These are phyloP conservation scores for Bruchidius siliquastri DNA, from an alignment of 2,888 invertebrate species.

Conservation along the genomic window DNA sequence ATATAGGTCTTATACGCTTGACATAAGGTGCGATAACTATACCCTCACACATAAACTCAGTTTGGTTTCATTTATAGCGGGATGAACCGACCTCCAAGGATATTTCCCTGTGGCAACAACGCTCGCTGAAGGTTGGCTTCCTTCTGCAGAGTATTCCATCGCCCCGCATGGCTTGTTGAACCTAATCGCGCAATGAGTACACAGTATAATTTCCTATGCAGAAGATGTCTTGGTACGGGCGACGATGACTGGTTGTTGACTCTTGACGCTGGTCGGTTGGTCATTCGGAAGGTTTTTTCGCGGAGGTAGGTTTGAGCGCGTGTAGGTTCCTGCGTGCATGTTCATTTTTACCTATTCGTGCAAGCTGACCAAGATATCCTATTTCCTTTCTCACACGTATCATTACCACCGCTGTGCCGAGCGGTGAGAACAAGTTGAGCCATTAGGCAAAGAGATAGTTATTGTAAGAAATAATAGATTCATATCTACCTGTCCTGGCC, in stretches of 20 bases:
- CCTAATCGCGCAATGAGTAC: not conserved
- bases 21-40: too few relatives aligned
- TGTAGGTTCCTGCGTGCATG: slow-evolving; percentile 6
- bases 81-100: too few relatives aligned
- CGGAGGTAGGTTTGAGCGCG: not conserved
- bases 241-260: not conserved
- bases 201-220: not conserved
- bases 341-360: slow-evolving; percentile 11
- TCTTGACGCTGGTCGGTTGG: not conserved
- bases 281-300: not conserved
- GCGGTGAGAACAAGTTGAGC: not conserved
- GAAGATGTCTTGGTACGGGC: not conserved
- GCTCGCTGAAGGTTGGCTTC: not conserved
- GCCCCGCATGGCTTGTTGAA: not conserved
- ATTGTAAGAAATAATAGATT: too few relatives aligned
- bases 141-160: not conserved
- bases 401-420: slow-evolving; percentile 7
- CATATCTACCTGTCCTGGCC: too few relatives aligned
- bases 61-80: too few relatives aligned
- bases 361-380: slow-evolving; percentile 18
- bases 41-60: too few relatives aligned
- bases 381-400: slow-evolving; percentile 33
- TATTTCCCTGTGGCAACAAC: not conserved
- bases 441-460: not conserved
- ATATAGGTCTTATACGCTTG: too few relatives aligned